Conservation (phyloP, 2,797 vertebrate genomes). For the Pantherophis vulpinus region DNA sequence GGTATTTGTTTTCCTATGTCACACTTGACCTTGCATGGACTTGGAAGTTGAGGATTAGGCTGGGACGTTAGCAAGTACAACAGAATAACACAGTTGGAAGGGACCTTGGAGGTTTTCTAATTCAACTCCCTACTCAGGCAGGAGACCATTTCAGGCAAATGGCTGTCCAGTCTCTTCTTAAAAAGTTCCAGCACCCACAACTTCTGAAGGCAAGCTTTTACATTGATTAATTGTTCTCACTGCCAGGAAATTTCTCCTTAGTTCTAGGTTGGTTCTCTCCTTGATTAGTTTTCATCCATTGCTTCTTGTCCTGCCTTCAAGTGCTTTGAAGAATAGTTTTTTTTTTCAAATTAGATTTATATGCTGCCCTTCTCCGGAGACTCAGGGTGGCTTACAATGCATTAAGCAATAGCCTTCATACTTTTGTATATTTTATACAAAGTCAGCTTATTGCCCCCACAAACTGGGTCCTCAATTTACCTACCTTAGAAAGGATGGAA, state of each 20-base stretch:
- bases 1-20: neutral
- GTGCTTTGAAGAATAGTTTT: neutral
- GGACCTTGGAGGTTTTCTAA: neutral
- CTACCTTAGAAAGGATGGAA: no score
- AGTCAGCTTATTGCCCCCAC: no score
- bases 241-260: neutral
- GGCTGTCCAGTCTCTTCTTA: neutral
- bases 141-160: neutral
- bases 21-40: neutral
- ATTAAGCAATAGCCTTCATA: no score
- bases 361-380: no score
- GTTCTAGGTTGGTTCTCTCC: neutral
- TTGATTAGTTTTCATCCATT: neutral
- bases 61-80: neutral
- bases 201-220: neutral
- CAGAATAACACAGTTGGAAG: neutral
- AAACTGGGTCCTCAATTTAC: no score
- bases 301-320: neutral
- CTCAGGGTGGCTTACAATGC: no score
- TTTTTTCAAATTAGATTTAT: no score
- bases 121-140: neutral
- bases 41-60: neutral
- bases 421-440: no score
- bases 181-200: neutral
- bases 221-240: neutral